Percentiles rank a stretch among this genome's conserved stretches.
Evolutionary conservation across 2,113 vertebrate species (phyloP).

Genomic region (Syngnathus scovelli): DNA sequence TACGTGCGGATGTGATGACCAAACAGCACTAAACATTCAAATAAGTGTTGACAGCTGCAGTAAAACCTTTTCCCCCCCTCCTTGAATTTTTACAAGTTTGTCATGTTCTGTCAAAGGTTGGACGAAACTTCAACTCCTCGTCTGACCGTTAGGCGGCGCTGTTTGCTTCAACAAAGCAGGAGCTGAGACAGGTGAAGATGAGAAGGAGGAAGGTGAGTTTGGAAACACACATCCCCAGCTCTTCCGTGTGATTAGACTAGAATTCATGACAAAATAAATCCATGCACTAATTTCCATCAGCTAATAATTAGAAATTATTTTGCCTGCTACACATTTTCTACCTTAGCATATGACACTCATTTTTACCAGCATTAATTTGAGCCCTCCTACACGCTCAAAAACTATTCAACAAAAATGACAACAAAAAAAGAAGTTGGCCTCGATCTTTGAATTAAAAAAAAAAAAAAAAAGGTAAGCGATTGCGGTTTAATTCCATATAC

Average conservation of each 20-base stretch:
- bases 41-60: background rate
- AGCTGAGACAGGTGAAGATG: background rate
- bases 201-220: background rate
- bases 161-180: background rate
- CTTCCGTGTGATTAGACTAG: conserved; percentile 53
- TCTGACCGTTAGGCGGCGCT: background rate
- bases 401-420: too few species aligned
- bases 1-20: background rate
- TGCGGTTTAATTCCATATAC: too few species aligned
- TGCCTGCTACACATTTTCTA: background rate
- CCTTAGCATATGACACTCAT: background rate
- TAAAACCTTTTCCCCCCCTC: background rate
- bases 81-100: background rate
- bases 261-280: conserved; percentile 38
- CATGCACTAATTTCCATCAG: background rate
- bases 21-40: background rate
- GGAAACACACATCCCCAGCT: conserved; percentile 16
- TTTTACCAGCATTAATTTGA: background rate
- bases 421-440: too few species aligned
- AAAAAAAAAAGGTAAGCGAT: too few species aligned
- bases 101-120: background rate
- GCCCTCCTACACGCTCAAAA: too few species aligned
- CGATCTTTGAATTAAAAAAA: too few species aligned
- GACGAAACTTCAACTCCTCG: background rate
- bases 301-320: background rate